Conservation (phyloP, 2,113 vertebrate species). For the Orientallactaga bullata region DNA sequence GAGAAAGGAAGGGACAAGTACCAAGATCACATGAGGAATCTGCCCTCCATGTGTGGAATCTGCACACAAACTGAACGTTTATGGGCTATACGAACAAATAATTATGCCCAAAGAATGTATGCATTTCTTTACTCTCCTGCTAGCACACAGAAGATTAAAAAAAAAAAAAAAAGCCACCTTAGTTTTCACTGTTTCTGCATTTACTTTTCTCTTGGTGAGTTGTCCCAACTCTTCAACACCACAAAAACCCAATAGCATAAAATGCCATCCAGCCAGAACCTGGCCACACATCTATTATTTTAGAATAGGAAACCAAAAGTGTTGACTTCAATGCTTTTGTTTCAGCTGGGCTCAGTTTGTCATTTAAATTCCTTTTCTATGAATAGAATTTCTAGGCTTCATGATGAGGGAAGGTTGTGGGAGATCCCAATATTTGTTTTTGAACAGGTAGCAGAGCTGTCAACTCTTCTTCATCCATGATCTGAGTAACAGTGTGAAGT, state of each 20-base stretch:
- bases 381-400: neutral
- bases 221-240: neutral
- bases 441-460: rapidly evolving
- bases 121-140: neutral
- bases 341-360: neutral
- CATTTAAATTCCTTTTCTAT: neutral
- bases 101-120: neutral
- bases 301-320: neutral
- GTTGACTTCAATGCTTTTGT: neutral
- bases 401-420: neutral
- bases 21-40: constrained; percentile 62
- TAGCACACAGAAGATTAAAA: neutral
- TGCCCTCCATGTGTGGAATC: constrained; percentile 55
- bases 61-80: constrained; percentile 12
- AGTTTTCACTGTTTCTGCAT: neutral
- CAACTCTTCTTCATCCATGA: neutral
- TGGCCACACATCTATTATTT: neutral
- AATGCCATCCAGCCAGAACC: neutral
- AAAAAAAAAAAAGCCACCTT: neutral
- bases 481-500: neutral
- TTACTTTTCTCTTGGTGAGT: rapidly evolving
- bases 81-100: neutral
- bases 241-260: neutral
- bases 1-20: neutral
- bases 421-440: neutral